Base-by-base conservation (phyloP, 2,888 invertebrate genomes). In the Fragum sueziense region DNA sequence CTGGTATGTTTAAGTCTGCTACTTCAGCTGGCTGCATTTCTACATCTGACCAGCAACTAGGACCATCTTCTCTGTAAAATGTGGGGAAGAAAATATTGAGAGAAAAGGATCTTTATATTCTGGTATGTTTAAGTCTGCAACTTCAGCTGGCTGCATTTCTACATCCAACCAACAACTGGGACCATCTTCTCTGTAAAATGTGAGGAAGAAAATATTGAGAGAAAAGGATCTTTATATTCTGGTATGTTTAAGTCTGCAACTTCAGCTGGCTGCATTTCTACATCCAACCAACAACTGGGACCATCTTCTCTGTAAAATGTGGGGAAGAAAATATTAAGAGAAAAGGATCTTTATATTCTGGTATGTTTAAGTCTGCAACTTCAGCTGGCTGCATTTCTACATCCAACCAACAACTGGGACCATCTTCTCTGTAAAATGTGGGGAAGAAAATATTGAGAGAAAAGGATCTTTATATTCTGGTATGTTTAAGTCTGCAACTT, bases 381-480 rank as follows among this genome's bases (percentile, higher is more conserved):
- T 96, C 95, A 54, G 95, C 94, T 27, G 95, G 95, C 51, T 85
- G 83, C 83, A 97, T 94, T 70, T 96, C 74, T 1, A 92, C 91
- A 4, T 89, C 87, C 25, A 75, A 83, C 92, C 91, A 91, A 11
- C 78, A 76, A 34, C 82, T 82, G 20, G 83, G 80, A 17, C 81
- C 83, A 52, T 73, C 77, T 37, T 84, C 85, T 11, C 87, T 86
- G 76, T 25, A 27, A 4, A 61, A n/a, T n/a, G n/a, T n/a, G n/a
- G n/a, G n/a, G n/a, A n/a, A n/a, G n/a, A n/a, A n/a, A n/a, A n/a
- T n/a, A n/a, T n/a, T n/a, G n/a, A n/a, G n/a, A n/a, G n/a, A n/a
- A n/a, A n/a, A n/a, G 96, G 96, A 93, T 97, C 96, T 22, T 94
- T 94, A 54, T 95, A 94, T 11, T 94, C 94, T 89, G 95, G 94